phyloP scores from a whole-genome alignment of 2,888 invertebrate genomes.

The Andricus curvator region DNA sequence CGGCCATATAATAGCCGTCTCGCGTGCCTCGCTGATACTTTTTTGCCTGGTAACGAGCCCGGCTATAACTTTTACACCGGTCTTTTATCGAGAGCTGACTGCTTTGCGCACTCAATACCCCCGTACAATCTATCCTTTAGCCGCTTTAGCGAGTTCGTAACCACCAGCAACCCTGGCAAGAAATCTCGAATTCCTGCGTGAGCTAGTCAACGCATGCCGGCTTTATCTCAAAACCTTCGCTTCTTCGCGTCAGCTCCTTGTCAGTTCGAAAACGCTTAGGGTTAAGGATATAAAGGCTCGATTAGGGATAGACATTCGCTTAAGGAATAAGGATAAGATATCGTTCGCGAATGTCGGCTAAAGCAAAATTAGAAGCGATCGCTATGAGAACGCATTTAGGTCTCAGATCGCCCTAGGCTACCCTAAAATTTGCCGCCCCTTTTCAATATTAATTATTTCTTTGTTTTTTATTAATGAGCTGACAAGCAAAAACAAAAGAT shows the following conservation, averaged over 20 bases:
- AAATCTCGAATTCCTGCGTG: constrained; percentile 52
- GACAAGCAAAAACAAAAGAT: no score
- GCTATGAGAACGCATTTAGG: background rate
- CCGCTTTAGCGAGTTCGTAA: background rate
- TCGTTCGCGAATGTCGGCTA: background rate
- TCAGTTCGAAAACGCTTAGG: constrained; percentile 44
- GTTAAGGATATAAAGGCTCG: constrained; percentile 22
- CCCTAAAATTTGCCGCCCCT: no score
- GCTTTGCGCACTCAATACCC: constrained; percentile 31
- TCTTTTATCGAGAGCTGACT: constrained; percentile 19
- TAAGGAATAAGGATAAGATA: constrained; percentile 20
- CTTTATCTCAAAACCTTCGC: constrained; percentile 45
- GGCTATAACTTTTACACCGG: constrained; percentile 3
- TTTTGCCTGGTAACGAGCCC: constrained; percentile 16
- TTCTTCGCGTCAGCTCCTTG: constrained; percentile 26
- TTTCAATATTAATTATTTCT: no score
- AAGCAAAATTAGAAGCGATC: constrained; percentile 30
- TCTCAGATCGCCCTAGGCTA: no score
- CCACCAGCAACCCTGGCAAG: constrained; percentile 46
- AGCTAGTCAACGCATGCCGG: constrained; percentile 46
- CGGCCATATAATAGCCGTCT: constrained; percentile 31
- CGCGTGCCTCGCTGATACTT: constrained; percentile 39
- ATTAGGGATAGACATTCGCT: constrained; percentile 5
- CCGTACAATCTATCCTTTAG: background rate
- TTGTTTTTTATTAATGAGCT: no score